Evolutionary conservation across 2,113 vertebrate genomes (phyloP), one percentile per base, ranked within the genome.

Genomic region (Bombycilla garrulus): DNA sequence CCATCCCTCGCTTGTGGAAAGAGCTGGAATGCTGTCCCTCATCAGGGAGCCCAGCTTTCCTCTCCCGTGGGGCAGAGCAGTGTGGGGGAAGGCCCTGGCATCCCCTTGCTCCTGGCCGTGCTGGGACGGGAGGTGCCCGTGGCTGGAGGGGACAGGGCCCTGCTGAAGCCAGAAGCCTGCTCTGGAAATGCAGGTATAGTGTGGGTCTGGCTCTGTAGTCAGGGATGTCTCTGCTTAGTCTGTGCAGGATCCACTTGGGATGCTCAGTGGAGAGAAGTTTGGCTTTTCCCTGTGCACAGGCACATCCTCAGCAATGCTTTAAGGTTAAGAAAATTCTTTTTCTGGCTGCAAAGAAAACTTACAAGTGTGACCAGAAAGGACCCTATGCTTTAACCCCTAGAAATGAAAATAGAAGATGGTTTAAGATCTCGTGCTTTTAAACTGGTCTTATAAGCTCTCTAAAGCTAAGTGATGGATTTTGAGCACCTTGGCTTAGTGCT

Each of bases 51-150:
- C 26, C 44, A 2, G 74, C 35, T 45, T 33, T 28, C 44, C 25
- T 15, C 54, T 29, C 9, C 28, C 11, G 3, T 3, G 2, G 29
- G 18, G 45, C 61, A 70, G 54, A 45, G 65, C 54, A 15, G 38
- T 0, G 2, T 0, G 11, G 50, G 50, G 61, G 11, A 9, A 16
- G 18, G 16, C 16, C 15, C 62, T 4, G 42, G 20, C 0, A 1
- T 7, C 5, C 6, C 50, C 26, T 21, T 17, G 64, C 65, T 2
- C 0, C 26, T 14, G 64, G 26, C 13, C 11, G 18, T 2, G 0
- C 21, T 19, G 44, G 58, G 19, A 4, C 5, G 5, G 3, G 48
- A 16, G 18, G 19, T 40, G 36, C 45, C 29, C 15, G 0, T 2
- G 56, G 61, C 66, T 44, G 31, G 5, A 53, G 56, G 29, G 17